Percentiles rank a stretch among this genome's conserved stretches.
Evolutionary conservation across 2,113 vertebrate species (phyloP).

Genomic region (Semnopithecus entellus): DNA sequence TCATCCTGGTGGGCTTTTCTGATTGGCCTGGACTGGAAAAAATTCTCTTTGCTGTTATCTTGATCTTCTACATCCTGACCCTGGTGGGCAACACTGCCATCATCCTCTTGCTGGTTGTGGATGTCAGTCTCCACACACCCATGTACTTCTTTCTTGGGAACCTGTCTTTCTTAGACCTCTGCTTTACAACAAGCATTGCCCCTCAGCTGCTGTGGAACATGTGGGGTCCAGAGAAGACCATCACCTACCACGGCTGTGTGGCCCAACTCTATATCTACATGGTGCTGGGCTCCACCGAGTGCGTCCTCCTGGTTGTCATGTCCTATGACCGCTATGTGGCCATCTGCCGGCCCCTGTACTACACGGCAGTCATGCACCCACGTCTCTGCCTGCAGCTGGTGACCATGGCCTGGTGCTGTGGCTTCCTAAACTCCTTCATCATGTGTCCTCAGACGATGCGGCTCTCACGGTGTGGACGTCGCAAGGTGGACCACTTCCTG

Average conservation of each 20-base stretch:
- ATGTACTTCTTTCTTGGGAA: constrained; percentile 69
- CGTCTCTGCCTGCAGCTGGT: constrained; percentile 45
- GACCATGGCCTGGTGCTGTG: constrained; percentile 41
- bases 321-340: constrained; percentile 60
- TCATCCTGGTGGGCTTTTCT: constrained; percentile 63
- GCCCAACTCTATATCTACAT: constrained; percentile 65
- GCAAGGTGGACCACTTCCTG: constrained; percentile 12
- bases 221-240: constrained; percentile 55
- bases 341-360: constrained; percentile 60
- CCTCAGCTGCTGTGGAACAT: constrained; percentile 65
- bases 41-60: constrained; percentile 47
- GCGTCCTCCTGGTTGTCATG: constrained; percentile 66
- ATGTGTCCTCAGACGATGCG: constrained; percentile 55
- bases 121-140: constrained; percentile 53
- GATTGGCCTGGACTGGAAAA: constrained; percentile 6
- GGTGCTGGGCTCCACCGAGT: constrained; percentile 66
- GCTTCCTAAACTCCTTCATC: constrained; percentile 56
- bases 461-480: constrained; percentile 20
- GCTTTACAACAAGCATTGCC: constrained; percentile 39
- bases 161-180: constrained; percentile 55
- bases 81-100: constrained; percentile 51
- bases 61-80: constrained; percentile 52
- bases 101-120: neutral
- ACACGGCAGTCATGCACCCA: constrained; percentile 25
- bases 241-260: constrained; percentile 57